These are phyloP conservation scores for Drosophila algonquin DNA, from an alignment of 2,888 invertebrate species.

Conservation along the genomic window DNA sequence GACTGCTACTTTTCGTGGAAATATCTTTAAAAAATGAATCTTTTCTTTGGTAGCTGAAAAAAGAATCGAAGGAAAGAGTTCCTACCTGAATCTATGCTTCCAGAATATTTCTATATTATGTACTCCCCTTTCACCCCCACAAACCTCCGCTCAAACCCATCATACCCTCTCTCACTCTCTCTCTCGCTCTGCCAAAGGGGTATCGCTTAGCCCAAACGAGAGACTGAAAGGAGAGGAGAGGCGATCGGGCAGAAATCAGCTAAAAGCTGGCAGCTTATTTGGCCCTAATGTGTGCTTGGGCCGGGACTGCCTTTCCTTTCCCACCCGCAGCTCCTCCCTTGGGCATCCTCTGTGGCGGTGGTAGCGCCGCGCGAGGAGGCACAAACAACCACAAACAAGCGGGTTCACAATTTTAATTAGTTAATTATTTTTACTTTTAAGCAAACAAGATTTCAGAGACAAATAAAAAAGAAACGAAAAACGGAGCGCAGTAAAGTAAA, in stretches of 20 bases:
- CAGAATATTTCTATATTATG: rapidly evolving
- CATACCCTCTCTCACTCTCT: background rate
- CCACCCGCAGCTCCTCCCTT: conserved; percentile 1
- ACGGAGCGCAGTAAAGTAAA: conserved; percentile 8
- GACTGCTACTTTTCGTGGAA: too few species aligned
- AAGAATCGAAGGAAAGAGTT: too few species aligned
- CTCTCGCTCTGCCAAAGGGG: background rate
- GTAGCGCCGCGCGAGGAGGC: background rate
- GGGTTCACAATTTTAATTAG: conserved; percentile 80
- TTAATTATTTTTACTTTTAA: conserved; percentile 81
- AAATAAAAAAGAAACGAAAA: conserved; percentile 55
- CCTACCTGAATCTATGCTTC: too few species aligned
- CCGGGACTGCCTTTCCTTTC: conserved; percentile 12
- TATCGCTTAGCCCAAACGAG: conserved; percentile 4
- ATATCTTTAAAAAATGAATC: too few species aligned
- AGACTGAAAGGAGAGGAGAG: conserved; percentile 34
- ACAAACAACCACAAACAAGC: conserved; percentile 41
- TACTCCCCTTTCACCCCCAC: background rate
- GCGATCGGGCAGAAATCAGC: conserved; percentile 1
- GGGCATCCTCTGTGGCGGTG: background rate
- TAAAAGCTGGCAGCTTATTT: conserved; percentile 71
- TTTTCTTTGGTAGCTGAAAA: too few species aligned
- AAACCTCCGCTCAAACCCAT: background rate
- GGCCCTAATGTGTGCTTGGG: conserved; percentile 67
- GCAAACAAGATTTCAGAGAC: conserved; percentile 78